Percentiles rank a stretch among this genome's conserved stretches.
phyloP scores from a whole-genome alignment of 2,888 invertebrate species.

The Trichacis sp. region DNA sequence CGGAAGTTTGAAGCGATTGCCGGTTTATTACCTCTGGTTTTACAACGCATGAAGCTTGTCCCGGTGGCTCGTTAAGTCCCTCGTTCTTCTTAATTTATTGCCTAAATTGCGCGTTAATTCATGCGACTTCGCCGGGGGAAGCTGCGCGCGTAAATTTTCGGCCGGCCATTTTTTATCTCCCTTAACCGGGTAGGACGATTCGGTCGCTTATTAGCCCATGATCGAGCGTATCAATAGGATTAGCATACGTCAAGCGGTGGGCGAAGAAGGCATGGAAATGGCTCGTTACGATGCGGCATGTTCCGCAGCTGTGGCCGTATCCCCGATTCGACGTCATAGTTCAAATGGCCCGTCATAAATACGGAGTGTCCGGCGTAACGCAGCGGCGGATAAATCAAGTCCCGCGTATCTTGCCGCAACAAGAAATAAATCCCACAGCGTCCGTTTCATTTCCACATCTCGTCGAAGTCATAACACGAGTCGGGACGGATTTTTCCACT shows the following conservation, averaged over 20 bases:
- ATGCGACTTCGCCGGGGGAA: neutral
- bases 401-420: neutral
- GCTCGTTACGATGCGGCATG: neutral
- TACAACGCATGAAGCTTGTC: neutral
- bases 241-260: neutral
- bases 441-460: neutral
- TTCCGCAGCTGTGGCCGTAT: neutral
- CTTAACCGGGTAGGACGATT: no score
- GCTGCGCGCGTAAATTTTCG: no score
- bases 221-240: neutral
- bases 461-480: neutral
- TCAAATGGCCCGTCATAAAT: slow-evolving; percentile 10
- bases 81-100: neutral
- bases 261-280: neutral
- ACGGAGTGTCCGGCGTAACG: slow-evolving; percentile 2
- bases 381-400: neutral
- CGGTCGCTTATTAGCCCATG: neutral
- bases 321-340: slow-evolving; percentile 4
- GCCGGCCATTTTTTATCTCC: no score
- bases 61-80: neutral
- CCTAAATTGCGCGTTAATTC: neutral
- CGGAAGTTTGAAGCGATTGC: neutral
- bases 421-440: neutral
- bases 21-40: neutral
- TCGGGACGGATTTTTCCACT: neutral